Percentiles rank a stretch among this genome's conserved stretches.
These are phyloP conservation scores for Cryptotis parvus DNA, from an alignment of 2,113 vertebrate genomes.

Conservation along the genomic window DNA sequence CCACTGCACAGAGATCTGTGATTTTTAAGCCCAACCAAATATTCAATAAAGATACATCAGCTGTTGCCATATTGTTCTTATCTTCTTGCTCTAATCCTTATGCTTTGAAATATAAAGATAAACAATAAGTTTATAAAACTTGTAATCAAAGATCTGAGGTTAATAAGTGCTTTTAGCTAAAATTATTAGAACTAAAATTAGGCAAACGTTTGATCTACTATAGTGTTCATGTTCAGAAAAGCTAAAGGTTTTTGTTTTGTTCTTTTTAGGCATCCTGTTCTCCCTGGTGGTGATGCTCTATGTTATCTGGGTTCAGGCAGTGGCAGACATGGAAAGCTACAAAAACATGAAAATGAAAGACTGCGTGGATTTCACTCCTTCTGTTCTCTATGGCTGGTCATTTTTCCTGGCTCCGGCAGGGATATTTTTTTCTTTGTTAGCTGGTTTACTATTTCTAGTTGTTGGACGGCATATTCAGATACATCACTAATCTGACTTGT, in stretches of 20 bases:
- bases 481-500: conserved; percentile 83
- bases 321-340: conserved; percentile 92
- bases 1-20: background rate
- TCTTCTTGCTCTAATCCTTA: background rate
- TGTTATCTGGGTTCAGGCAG: conserved; percentile 92
- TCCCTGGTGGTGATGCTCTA: conserved; percentile 92
- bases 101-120: background rate
- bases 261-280: conserved; percentile 92
- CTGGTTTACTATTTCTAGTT: conserved; percentile 95
- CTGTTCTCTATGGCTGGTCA: conserved; percentile 93
- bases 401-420: conserved; percentile 96
- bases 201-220: background rate
- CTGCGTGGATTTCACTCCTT: conserved; percentile 89
- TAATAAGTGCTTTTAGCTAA: background rate
- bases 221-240: background rate
- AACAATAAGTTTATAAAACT: background rate
- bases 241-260: conserved; percentile 51
- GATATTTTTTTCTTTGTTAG: conserved; percentile 93
- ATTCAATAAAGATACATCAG: background rate
- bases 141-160: background rate
- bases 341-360: conserved; percentile 83
- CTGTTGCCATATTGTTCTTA: background rate
- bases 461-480: conserved; percentile 92
- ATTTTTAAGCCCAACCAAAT: background rate
- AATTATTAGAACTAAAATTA: background rate